phyloP scores from a whole-genome alignment of 2,797 vertebrate genomes.

The Momotus momota region DNA sequence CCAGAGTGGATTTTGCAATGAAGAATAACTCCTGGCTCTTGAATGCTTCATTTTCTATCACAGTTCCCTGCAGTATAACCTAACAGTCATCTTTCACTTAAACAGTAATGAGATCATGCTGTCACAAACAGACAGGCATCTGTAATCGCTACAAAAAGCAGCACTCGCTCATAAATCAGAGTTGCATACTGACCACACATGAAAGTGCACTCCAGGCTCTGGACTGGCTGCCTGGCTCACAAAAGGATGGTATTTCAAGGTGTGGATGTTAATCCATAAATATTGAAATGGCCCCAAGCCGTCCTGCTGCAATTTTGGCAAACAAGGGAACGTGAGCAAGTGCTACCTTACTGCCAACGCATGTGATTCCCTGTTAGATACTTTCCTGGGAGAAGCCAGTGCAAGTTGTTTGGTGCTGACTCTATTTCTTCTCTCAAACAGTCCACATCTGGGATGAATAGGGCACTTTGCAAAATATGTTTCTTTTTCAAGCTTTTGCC shows the following conservation, averaged over 20 bases:
- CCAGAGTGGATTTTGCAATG: background rate
- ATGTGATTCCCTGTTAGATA: background rate
- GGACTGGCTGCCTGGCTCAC: background rate
- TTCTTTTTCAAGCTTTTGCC: background rate
- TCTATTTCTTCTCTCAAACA: background rate
- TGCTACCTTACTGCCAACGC: accelerated
- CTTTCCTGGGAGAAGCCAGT: background rate
- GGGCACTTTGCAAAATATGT: background rate
- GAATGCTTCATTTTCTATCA: background rate
- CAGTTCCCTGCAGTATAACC: background rate
- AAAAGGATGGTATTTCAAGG: background rate
- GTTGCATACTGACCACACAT: background rate
- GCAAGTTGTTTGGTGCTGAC: background rate
- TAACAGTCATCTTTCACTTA: background rate
- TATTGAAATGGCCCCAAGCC: background rate
- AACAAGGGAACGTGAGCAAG: background rate
- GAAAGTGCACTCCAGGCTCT: background rate
- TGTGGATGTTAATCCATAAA: background rate
- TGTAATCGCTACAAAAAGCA: background rate
- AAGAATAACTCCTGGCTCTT: background rate
- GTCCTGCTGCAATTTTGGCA: background rate
- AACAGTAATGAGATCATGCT: background rate
- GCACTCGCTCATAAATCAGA: background rate
- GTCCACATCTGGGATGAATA: background rate
- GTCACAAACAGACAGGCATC: background rate